A percentile compares a stretch with the other conserved stretches of the same genome.
These are phyloP conservation scores for Mormyrops attenuatus DNA, from an alignment of 2,797 vertebrate genomes.

Conservation along the genomic window DNA sequence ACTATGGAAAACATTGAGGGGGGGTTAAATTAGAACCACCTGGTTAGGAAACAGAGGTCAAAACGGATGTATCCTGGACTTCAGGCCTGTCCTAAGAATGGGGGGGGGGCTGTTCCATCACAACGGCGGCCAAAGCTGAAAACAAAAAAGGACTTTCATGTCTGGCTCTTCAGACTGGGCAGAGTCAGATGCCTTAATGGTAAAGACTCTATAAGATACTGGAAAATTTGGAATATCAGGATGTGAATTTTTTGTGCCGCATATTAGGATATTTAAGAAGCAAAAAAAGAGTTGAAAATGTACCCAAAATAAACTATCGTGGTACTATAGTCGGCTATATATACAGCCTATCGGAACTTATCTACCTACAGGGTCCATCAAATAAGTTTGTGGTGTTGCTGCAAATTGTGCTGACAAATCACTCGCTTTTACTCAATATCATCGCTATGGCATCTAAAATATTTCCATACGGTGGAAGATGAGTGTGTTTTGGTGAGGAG, in stretches of 20 bases:
- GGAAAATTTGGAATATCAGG: background rate
- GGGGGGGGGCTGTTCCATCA: background rate
- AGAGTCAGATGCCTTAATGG: background rate
- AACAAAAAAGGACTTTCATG: background rate
- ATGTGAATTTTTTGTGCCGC: background rate
- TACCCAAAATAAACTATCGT: background rate
- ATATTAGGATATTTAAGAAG: background rate
- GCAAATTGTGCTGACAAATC: background rate
- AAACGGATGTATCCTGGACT: background rate
- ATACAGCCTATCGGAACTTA: background rate
- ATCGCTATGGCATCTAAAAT: background rate
- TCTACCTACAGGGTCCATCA: background rate
- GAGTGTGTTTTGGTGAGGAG: background rate
- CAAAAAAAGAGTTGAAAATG: background rate
- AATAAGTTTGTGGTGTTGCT: background rate
- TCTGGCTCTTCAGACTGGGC: background rate
- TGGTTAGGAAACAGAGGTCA: slow-evolving; percentile 1
- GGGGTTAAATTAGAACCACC: background rate
- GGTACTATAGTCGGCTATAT: background rate
- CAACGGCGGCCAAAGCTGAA: background rate
- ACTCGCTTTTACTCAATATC: background rate
- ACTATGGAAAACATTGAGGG: background rate
- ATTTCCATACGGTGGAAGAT: background rate
- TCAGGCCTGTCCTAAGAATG: background rate
- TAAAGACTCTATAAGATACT: background rate